Conservation (phyloP, 2,797 vertebrate species). For the Crenuchus spilurus region DNA sequence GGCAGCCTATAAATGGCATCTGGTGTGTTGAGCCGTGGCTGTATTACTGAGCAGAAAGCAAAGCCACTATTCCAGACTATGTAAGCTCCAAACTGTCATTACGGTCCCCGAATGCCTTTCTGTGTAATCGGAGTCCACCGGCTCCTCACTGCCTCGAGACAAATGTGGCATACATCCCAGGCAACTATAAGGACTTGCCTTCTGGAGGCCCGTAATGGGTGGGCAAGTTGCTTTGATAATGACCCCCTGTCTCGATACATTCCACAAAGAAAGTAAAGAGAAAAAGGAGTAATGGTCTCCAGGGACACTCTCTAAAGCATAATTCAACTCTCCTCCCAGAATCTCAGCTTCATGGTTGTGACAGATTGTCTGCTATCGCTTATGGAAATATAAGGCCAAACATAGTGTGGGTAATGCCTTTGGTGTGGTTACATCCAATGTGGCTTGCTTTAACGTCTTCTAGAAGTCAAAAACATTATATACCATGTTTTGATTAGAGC, state of each 20-base stretch:
- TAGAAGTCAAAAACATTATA: slow-evolving; percentile 33
- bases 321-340: slow-evolving; percentile 33
- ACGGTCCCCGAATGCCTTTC: slow-evolving; percentile 54
- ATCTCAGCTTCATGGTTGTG: slow-evolving; percentile 44
- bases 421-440: slow-evolving; percentile 50
- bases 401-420: slow-evolving; percentile 56
- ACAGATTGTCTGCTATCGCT: slow-evolving; percentile 59
- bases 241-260: slow-evolving; percentile 33
- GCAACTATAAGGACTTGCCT: slow-evolving; percentile 45
- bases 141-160: slow-evolving; percentile 57
- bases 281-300: slow-evolving; percentile 32
- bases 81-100: slow-evolving; percentile 63
- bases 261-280: slow-evolving; percentile 33
- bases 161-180: slow-evolving; percentile 44
- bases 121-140: slow-evolving; percentile 49
- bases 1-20: slow-evolving; percentile 67
- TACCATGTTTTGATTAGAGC: slow-evolving; percentile 44
- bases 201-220: slow-evolving; percentile 55
- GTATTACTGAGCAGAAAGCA: slow-evolving; percentile 47
- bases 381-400: slow-evolving; percentile 54
- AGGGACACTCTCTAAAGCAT: slow-evolving; percentile 46
- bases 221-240: slow-evolving; percentile 49
- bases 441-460: slow-evolving; percentile 33
- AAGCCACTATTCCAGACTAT: slow-evolving; percentile 19
- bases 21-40: slow-evolving; percentile 69